These are phyloP conservation scores for Philereme transversata DNA, from an alignment of 2,888 invertebrate genomes.

Conservation along the genomic window DNA sequence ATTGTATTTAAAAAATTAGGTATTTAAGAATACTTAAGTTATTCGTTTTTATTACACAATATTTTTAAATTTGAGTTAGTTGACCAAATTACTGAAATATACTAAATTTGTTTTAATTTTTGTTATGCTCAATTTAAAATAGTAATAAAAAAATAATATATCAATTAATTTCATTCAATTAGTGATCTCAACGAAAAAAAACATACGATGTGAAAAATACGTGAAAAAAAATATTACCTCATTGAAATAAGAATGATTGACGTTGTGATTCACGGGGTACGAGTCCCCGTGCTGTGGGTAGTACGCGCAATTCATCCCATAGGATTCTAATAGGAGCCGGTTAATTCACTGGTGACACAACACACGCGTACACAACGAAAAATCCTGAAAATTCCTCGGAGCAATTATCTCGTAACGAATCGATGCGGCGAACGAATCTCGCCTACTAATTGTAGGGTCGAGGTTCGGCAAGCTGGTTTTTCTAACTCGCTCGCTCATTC, in stretches of 20 bases:
- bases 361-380: slow-evolving; percentile 61
- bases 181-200: too few relatives aligned
- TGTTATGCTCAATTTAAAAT: too few relatives aligned
- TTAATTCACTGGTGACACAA: slow-evolving; percentile 53
- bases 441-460: slow-evolving; percentile 82
- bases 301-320: slow-evolving; percentile 81
- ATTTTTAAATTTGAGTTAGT: too few relatives aligned
- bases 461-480: slow-evolving; percentile 54
- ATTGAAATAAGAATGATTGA: slow-evolving; percentile 75
- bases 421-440: slow-evolving; percentile 82
- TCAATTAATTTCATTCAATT: too few relatives aligned
- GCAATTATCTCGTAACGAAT: slow-evolving; percentile 82
- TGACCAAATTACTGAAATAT: too few relatives aligned
- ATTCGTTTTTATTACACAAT: too few relatives aligned
- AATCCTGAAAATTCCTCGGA: slow-evolving; percentile 67
- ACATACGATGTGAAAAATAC: too few relatives aligned
- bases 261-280: slow-evolving; percentile 73
- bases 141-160: too few relatives aligned
- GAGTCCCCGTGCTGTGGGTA: slow-evolving; percentile 76
- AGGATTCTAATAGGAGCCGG: slow-evolving; percentile 51
- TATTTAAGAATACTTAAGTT: too few relatives aligned
- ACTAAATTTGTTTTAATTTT: too few relatives aligned
- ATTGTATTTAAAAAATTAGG: too few relatives aligned
- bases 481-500: slow-evolving; percentile 55
- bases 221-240: slow-evolving; percentile 51